Conservation (phyloP, 1,140 invertebrate genomes). For the Drosophila sp. region DNA sequence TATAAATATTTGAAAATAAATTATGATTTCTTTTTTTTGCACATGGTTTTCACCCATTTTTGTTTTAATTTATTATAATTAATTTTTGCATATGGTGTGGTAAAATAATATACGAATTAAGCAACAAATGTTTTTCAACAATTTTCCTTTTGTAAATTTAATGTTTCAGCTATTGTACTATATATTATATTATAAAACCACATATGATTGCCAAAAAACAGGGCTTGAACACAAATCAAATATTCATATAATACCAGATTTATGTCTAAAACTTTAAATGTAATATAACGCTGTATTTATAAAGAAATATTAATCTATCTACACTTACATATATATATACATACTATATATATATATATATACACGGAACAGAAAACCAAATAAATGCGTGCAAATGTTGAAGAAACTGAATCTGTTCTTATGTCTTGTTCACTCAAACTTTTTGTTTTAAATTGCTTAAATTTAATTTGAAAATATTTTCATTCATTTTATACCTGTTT, state of each 20-base stretch:
- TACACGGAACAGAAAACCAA: slow-evolving; percentile 33
- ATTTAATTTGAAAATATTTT: too few relatives aligned
- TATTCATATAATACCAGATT: slow-evolving; percentile 22
- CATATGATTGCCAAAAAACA: background rate
- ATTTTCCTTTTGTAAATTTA: slow-evolving; percentile 62
- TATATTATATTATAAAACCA: slow-evolving; percentile 35
- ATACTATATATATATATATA: slow-evolving; percentile 41
- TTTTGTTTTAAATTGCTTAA: too few relatives aligned
- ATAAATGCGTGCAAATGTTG: slow-evolving; percentile 56
- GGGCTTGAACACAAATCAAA: slow-evolving; percentile 3
- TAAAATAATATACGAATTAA: slow-evolving; percentile 65
- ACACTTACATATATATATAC: slow-evolving; percentile 33
- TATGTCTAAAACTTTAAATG: slow-evolving; percentile 43
- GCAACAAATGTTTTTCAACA: slow-evolving; percentile 10
- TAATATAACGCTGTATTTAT: slow-evolving; percentile 52
- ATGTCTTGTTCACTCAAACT: background rate
- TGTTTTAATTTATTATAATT: slow-evolving; percentile 19
- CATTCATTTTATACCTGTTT: background rate
- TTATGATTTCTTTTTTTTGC: slow-evolving; percentile 27
- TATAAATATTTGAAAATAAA: slow-evolving; percentile 37
- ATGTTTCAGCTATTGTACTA: slow-evolving; percentile 68
- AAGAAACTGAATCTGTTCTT: slow-evolving; percentile 11
- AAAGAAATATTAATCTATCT: slow-evolving; percentile 35
- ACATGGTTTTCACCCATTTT: slow-evolving; percentile 18
- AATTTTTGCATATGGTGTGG: slow-evolving; percentile 78